Percentiles rank a stretch among this genome's conserved stretches.
Conservation (phyloP, 1,140 invertebrate species). For the Sarcophaga peregrina region DNA sequence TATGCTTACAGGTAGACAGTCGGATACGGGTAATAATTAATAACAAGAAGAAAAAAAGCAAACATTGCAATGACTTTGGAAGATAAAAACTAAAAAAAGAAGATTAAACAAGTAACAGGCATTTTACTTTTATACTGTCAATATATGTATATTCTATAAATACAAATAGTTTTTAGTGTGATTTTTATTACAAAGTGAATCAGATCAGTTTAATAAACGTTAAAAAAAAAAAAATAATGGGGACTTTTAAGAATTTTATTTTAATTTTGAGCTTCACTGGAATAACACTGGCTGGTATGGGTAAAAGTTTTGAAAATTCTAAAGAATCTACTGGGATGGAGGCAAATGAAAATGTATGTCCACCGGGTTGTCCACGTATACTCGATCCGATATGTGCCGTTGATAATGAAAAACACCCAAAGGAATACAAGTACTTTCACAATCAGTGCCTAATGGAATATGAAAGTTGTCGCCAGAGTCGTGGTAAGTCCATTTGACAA, state of each 20-base stretch:
- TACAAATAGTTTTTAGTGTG: not conserved
- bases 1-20: not conserved
- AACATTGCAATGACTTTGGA: not conserved
- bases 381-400: slow-evolving; percentile 46
- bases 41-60: no score
- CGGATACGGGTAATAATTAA: not conserved
- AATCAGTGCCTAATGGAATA: slow-evolving; percentile 44
- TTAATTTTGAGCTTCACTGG: not conserved
- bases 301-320: not conserved
- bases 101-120: not conserved
- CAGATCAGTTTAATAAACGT: not conserved
- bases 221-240: no score
- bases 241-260: not conserved
- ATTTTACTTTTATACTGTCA: not conserved
- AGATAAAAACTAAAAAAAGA: not conserved
- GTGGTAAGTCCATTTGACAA: slow-evolving; percentile 21
- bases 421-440: slow-evolving; percentile 44
- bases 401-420: not conserved
- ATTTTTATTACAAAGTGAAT: not conserved
- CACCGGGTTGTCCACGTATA: slow-evolving; percentile 33
- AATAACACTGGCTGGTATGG: not conserved
- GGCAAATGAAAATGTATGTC: not conserved
- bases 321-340: not conserved
- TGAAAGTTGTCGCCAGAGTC: slow-evolving; percentile 41
- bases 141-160: no score